Evolutionary conservation across 2,113 vertebrate genomes (phyloP), one percentile per base, ranked within the genome.

Genomic region (Baryphthengus martii): DNA sequence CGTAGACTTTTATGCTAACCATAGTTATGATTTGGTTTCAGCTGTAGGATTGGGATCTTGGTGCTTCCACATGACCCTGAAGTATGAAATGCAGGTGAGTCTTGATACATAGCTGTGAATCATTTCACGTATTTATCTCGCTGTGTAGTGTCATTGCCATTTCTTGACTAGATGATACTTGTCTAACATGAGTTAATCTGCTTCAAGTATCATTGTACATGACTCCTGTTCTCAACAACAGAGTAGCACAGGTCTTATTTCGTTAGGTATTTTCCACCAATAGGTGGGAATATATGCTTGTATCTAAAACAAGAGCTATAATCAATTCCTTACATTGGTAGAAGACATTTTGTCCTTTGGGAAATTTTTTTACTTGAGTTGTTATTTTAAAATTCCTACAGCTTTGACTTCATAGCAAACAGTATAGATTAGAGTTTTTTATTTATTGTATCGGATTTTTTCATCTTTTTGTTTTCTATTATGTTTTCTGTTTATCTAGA

Each of bases 61-160:
- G 99, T 99, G 99, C 98, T 99, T 99, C 97, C 99, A 99, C 97
- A 99, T 99, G 99, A 99, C 99, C 25, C 97, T 99, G 94, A 98
- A 99, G 79, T 99, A 99, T 97, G 99, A 99, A 98, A 99, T 99
- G 99, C 99, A 99, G 99, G 99, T 99, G 91, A 97, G 99, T 95
- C 79, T 86, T 44, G 28, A 78, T 40, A 65, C 80, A 25, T 44
- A 58, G 26, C 76, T 81, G 42, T 67, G 47, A 84, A 37, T 94
- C 3, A 8, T 35, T 66, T 82, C 20, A 7, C 33, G 5, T 20
- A 5, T 29, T 2, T 90, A 15, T 65, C 31, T 84, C 3, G 0
- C 40, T 72, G 1, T 37, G n/a, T 9, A 44, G 67, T 53, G 31
- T 18, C 10, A 26, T 35, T 90, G 55, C 55, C 9, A 16, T 58